Evolutionary conservation across 2,797 vertebrate species (phyloP).

Genomic region (Peromyscus aztecus): DNA sequence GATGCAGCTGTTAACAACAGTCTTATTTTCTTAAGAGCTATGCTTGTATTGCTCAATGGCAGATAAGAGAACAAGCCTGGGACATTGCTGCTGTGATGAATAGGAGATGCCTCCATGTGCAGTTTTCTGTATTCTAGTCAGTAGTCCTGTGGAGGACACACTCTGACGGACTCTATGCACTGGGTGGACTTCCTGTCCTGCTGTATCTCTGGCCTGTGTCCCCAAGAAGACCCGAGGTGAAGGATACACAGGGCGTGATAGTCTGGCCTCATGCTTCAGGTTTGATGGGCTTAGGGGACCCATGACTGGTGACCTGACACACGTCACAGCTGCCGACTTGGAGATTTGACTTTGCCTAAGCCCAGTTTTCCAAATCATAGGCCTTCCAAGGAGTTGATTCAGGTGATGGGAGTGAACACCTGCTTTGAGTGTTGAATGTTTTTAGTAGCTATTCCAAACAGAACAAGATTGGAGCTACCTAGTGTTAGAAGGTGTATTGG

Average conservation of each 20-base stretch:
- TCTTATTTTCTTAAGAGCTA: constrained; percentile 62
- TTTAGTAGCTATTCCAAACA: neutral
- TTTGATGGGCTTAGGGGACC: neutral
- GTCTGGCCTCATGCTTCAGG: neutral
- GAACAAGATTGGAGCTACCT: neutral
- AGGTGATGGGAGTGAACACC: neutral
- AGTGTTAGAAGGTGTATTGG: neutral
- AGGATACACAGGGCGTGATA: neutral
- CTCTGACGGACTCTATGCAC: neutral
- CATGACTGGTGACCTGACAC: neutral
- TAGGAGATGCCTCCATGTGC: neutral
- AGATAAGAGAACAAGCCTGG: neutral
- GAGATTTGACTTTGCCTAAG: neutral
- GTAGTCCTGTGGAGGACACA: neutral
- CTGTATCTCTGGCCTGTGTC: fast-evolving
- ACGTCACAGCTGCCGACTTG: neutral
- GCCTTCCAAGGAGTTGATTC: neutral
- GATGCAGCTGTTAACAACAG: constrained; percentile 78
- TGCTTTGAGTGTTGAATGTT: neutral
- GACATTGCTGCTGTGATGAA: neutral
- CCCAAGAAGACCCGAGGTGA: neutral
- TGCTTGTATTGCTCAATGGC: neutral
- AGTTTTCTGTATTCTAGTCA: neutral
- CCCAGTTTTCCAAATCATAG: neutral
- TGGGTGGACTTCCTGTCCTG: neutral